Conservation (phyloP, 2,888 invertebrate genomes). For the Amphimallon solstitiale region DNA sequence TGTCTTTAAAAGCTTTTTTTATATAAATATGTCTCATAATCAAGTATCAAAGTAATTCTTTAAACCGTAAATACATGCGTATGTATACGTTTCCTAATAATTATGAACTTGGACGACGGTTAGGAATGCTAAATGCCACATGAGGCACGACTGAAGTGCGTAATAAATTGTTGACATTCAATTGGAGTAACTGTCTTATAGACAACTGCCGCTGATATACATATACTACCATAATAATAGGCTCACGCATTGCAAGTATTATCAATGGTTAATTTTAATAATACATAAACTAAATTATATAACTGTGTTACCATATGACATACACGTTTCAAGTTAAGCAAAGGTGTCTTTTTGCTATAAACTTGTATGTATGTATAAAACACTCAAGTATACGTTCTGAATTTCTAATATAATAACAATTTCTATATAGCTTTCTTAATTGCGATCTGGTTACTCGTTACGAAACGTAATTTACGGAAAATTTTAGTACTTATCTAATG, state of each 20-base stretch:
- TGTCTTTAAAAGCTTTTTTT: too few relatives aligned
- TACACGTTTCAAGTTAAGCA: too few relatives aligned
- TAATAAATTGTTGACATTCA: slow-evolving; percentile 25
- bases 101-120: slow-evolving; percentile 14
- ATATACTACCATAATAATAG: too few relatives aligned
- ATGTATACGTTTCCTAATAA: not conserved
- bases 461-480: not conserved
- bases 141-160: slow-evolving; percentile 18
- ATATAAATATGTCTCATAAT: too few relatives aligned
- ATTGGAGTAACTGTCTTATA: not conserved
- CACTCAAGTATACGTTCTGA: too few relatives aligned
- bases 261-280: too few relatives aligned
- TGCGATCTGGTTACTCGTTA: not conserved
- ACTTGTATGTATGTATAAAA: too few relatives aligned
- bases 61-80: not conserved
- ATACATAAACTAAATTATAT: too few relatives aligned
- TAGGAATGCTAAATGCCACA: slow-evolving; percentile 16
- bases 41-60: too few relatives aligned
- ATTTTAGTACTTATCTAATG: not conserved
- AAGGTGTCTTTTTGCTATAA: too few relatives aligned
- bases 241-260: too few relatives aligned
- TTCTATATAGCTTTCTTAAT: not conserved
- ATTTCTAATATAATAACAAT: not conserved
- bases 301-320: too few relatives aligned
- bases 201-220: not conserved